These are phyloP conservation scores for Cheilosia impressa DNA, from an alignment of 2,888 invertebrate genomes.

Conservation along the genomic window DNA sequence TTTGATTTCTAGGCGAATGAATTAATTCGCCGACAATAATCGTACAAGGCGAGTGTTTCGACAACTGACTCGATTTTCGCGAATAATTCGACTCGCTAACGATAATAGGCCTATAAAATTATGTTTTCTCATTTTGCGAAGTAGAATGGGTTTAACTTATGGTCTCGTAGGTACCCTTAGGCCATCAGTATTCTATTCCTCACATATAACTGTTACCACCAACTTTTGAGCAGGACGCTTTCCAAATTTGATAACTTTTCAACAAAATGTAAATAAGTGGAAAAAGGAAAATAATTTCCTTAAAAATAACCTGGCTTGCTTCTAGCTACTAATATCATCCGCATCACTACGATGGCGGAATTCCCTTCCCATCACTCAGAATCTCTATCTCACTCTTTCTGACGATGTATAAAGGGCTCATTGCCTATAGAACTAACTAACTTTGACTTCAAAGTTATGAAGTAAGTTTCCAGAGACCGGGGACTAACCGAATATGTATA, in stretches of 20 bases:
- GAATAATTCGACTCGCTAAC: too few relatives aligned
- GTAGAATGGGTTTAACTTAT: conserved; percentile 19
- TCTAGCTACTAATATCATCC: not conserved
- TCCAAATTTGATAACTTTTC: conserved; percentile 37
- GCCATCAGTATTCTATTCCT: conserved; percentile 9
- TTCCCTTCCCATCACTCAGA: not conserved
- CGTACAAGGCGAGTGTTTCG: too few relatives aligned
- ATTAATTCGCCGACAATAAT: too few relatives aligned
- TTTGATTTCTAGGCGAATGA: too few relatives aligned
- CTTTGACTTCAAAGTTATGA: conserved; percentile 39
- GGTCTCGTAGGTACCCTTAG: not conserved
- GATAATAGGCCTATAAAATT: too few relatives aligned
- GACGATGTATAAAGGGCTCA: not conserved
- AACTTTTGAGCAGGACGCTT: not conserved
- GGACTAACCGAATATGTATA: not conserved
- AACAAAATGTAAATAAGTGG: conserved; percentile 51
- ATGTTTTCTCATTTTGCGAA: conserved; percentile 16
- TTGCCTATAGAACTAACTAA: conserved; percentile 19
- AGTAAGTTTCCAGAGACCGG: conserved; percentile 27
- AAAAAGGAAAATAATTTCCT: conserved; percentile 23
- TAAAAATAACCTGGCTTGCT: not conserved
- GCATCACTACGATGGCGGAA: not conserved
- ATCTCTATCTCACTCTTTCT: not conserved
- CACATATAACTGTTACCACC: not conserved
- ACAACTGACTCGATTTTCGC: too few relatives aligned